phyloP scores from a whole-genome alignment of 2,113 vertebrate species.

The Microcebus murinus region DNA sequence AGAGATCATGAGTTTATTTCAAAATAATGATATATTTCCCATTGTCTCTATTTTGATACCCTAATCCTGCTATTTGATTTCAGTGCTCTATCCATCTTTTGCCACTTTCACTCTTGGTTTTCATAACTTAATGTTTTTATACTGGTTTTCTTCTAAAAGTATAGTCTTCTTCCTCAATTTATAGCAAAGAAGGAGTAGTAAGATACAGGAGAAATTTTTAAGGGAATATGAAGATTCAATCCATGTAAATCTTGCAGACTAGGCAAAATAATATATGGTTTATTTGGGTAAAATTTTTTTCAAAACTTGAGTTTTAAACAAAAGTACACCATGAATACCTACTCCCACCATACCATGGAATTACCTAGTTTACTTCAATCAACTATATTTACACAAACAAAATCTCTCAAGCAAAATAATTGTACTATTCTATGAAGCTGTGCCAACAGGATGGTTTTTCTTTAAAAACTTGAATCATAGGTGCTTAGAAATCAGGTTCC shows the following conservation, averaged over 20 bases:
- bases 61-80: slow-evolving; percentile 4
- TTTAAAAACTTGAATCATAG: neutral
- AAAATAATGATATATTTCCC: neutral
- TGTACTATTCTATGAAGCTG: neutral
- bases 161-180: neutral
- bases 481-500: neutral
- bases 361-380: neutral
- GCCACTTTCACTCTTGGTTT: neutral
- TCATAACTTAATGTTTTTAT: neutral
- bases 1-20: neutral
- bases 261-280: neutral
- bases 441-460: neutral
- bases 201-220: neutral
- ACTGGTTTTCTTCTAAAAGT: neutral
- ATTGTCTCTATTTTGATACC: neutral
- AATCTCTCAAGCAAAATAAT: slow-evolving; percentile 29
- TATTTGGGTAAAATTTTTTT: neutral
- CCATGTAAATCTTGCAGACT: neutral
- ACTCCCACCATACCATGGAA: neutral
- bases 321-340: neutral
- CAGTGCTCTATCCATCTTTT: neutral
- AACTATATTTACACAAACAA: neutral
- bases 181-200: neutral
- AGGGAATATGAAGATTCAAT: neutral
- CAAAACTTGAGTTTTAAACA: neutral